phyloP scores from a whole-genome alignment of 1,140 invertebrate genomes.

The Conus betulinus region DNA sequence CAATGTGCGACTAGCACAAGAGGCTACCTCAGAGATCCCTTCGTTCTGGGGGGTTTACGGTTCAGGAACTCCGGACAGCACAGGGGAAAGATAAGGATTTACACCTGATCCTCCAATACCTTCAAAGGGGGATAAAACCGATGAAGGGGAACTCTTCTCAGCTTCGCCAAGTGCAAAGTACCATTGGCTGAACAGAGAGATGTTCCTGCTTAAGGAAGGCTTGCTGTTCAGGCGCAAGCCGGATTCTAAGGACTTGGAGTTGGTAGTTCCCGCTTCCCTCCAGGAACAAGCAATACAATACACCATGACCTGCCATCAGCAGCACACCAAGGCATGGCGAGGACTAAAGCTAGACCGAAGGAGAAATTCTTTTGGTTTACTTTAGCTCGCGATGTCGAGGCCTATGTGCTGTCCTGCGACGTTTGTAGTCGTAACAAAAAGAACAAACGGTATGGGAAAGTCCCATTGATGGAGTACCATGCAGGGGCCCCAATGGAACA shows the following conservation, averaged over 20 bases:
- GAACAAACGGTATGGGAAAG: not conserved
- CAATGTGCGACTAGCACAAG: too few relatives aligned
- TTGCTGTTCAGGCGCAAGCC: not conserved
- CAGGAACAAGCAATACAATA: not conserved
- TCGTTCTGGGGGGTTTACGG: not conserved
- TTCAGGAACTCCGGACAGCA: not conserved
- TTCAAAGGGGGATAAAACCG: not conserved
- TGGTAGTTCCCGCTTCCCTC: not conserved
- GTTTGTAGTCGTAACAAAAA: not conserved
- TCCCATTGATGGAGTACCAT: not conserved
- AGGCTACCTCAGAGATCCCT: not conserved
- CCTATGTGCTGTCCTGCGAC: not conserved
- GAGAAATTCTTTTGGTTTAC: not conserved
- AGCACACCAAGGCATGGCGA: not conserved
- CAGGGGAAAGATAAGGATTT: constrained; percentile 1
- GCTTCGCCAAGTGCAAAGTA: not conserved
- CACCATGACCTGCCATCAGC: not conserved
- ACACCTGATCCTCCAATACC: not conserved
- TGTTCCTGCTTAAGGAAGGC: not conserved
- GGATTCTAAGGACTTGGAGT: too few relatives aligned
- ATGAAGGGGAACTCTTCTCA: not conserved
- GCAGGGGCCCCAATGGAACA: not conserved
- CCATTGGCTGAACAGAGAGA: not conserved
- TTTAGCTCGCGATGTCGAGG: not conserved
- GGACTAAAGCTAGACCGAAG: not conserved